These are phyloP conservation scores for Pachyuromys duprasi DNA, from an alignment of 2,797 vertebrate species.

Conservation along the genomic window DNA sequence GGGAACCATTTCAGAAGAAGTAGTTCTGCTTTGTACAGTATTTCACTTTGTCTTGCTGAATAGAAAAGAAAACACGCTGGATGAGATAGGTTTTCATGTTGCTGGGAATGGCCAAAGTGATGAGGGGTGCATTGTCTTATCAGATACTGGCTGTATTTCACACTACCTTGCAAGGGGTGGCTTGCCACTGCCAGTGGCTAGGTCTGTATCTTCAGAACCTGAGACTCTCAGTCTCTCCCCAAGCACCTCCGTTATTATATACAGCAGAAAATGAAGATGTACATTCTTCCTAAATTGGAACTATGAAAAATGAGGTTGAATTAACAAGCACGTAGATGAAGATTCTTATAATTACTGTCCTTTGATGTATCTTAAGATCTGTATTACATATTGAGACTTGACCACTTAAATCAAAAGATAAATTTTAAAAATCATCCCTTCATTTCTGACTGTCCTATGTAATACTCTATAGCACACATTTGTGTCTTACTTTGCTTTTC, in stretches of 20 bases:
- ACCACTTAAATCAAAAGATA: neutral
- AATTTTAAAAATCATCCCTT: neutral
- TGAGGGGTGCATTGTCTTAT: constrained; percentile 56
- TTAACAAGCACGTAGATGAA: neutral
- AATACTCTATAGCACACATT: too few relatives aligned
- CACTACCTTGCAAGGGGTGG: neutral
- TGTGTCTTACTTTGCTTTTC: neutral
- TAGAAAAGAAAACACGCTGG: neutral
- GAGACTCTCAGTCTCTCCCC: neutral
- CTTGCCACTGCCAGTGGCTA: neutral
- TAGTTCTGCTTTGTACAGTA: neutral
- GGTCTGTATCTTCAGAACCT: neutral
- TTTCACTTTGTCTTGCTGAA: neutral
- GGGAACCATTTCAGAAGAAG: neutral
- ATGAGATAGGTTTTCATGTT: constrained; percentile 1
- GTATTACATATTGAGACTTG: neutral
- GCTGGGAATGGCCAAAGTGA: constrained; percentile 64
- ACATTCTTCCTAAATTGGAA: neutral
- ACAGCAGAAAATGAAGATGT: neutral
- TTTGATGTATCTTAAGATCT: neutral
- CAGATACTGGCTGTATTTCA: neutral
- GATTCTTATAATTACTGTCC: too few relatives aligned
- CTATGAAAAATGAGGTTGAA: neutral
- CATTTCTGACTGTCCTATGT: too few relatives aligned
- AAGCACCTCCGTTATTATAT: neutral